Evolutionary conservation across 2,113 vertebrate species (phyloP), one percentile per base, ranked within the genome.

Genomic region (Notarius lentiginosus): DNA sequence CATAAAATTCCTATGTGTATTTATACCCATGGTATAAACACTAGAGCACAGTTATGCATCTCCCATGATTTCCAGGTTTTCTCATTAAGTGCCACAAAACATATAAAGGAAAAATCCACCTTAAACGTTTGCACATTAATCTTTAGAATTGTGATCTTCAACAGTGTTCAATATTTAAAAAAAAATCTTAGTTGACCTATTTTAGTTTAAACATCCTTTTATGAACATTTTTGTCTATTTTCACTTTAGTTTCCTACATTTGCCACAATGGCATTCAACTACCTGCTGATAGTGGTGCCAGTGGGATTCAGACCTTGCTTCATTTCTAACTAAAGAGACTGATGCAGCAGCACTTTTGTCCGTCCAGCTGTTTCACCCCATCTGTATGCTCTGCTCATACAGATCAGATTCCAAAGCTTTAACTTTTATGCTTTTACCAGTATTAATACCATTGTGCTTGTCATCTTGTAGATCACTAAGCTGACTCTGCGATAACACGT

Each of bases 21-120:
- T 41, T 41, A 41, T 41, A 41, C 41, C 41, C 83, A 77, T 18
- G 75, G 80, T 47, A 75, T 80, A 73, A 89, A 79, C 53, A 86
- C 47, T 68, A 81, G 82, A 73, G 70, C 58, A 47, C 10, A 9
- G 53, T 17, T 56, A 3, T 60, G 24, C 77, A 49, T 79, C 73
- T 70, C 84, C 47, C 30, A 10, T 86, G 12, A 68, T 34, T 66
- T 61, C 53, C 22, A 53, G 55, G 47, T 73, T 84, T 84, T 51
- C 76, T 60, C 75, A 81, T 84, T 58, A 88, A 79, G 58, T 0
- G 58, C 63, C 47, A 68, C 56, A 47, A 9, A 10, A 77, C 7
- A 30, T 84, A 18, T 30, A 47, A 41, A 41, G 34, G 5, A 34
- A 47, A 76, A 53, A 65, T 73, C 56, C 51, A 49, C 63, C 24